phyloP scores from a whole-genome alignment of 2,888 invertebrate genomes.

The Serripes groenlandicus region DNA sequence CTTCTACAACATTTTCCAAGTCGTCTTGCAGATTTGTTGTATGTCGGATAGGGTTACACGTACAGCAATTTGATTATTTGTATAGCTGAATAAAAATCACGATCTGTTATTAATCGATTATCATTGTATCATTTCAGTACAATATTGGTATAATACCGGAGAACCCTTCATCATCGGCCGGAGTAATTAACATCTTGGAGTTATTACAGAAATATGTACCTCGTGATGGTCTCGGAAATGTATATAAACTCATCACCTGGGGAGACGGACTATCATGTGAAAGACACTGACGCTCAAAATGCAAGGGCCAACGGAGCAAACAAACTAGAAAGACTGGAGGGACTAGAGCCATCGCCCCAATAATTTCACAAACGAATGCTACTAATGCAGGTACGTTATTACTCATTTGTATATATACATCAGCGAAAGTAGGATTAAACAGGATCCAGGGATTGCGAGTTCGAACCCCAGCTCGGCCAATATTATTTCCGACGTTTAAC shows the following conservation, averaged over 20 bases:
- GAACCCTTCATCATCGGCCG: constrained; percentile 55
- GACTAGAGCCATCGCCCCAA: neutral
- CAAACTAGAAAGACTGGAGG: neutral
- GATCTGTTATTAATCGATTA: neutral
- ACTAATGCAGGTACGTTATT: neutral
- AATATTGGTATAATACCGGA: constrained; percentile 59
- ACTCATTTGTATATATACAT: neutral
- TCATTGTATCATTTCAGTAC: constrained; percentile 36
- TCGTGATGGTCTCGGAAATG: neutral
- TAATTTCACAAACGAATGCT: neutral
- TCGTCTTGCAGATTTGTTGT: too few relatives aligned
- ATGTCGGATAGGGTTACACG: too few relatives aligned
- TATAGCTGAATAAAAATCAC: too few relatives aligned
- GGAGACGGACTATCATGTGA: neutral
- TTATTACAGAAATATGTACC: constrained; percentile 63
- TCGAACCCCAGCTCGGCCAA: too few relatives aligned
- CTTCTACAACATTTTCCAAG: too few relatives aligned
- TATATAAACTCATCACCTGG: neutral
- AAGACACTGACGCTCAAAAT: neutral
- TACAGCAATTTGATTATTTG: too few relatives aligned
- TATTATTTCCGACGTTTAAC: too few relatives aligned
- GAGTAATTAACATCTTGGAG: constrained; percentile 64
- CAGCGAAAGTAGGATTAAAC: too few relatives aligned
- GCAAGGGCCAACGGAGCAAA: neutral
- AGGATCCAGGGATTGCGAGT: too few relatives aligned